These are phyloP conservation scores for Lepus timidus DNA, from an alignment of 2,113 vertebrate genomes.

Conservation along the genomic window DNA sequence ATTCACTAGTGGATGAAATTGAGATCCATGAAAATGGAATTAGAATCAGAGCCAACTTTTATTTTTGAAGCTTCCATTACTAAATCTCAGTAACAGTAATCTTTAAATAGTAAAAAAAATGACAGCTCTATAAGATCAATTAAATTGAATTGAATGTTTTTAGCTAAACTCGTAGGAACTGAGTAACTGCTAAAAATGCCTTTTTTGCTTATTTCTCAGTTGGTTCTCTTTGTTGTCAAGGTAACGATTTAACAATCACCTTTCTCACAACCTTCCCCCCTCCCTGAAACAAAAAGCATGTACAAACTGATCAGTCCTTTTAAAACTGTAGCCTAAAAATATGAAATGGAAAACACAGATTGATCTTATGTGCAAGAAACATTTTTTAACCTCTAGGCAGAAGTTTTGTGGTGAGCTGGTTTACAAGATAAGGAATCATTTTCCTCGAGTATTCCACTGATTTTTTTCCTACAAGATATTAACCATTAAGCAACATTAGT, in stretches of 20 bases:
- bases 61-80: conserved; percentile 12
- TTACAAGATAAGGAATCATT: conserved; percentile 51
- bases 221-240: conserved; percentile 69
- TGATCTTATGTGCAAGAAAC: conserved; percentile 28
- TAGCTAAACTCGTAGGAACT: conserved; percentile 49
- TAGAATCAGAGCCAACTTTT: conserved; percentile 21
- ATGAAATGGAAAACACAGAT: conserved; percentile 52
- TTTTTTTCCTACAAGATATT: conserved; percentile 47
- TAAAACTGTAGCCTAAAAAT: conserved; percentile 55
- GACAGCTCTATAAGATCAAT: conserved; percentile 37
- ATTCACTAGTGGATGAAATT: background rate
- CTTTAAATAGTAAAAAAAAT: background rate
- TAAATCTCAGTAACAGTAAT: conserved; percentile 30
- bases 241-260: conserved; percentile 70
- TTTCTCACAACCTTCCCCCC: conserved; percentile 13
- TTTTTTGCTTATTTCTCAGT: conserved; percentile 72
- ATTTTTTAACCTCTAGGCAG: background rate
- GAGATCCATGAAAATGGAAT: background rate
- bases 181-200: conserved; percentile 52
- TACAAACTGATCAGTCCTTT: conserved; percentile 58
- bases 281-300: background rate
- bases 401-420: background rate
- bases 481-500: background rate
- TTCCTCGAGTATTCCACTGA: background rate
- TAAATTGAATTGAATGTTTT: conserved; percentile 63